phyloP scores from a whole-genome alignment of 1,140 invertebrate genomes.

The Druon quercuslanigerum region DNA sequence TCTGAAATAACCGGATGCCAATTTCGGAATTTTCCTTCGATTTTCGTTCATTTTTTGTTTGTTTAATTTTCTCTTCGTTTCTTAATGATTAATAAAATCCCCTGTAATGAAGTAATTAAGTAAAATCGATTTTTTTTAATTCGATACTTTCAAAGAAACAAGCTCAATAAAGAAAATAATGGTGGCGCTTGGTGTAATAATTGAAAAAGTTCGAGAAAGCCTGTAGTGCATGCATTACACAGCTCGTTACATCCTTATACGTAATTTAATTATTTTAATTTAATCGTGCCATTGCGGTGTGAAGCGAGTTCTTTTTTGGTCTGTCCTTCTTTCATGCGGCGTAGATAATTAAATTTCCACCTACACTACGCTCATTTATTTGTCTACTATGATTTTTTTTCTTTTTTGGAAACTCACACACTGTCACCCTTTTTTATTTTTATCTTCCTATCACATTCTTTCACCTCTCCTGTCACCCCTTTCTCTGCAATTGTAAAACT shows the following conservation, averaged over 20 bases:
- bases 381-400: background rate
- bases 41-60: no score
- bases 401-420: background rate
- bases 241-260: constrained; percentile 32
- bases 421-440: background rate
- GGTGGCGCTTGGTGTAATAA: background rate
- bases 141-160: background rate
- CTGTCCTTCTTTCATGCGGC: background rate
- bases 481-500: constrained; percentile 17
- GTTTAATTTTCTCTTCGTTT: no score
- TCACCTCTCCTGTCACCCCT: background rate
- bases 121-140: no score
- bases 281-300: constrained; percentile 9
- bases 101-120: no score
- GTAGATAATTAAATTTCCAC: constrained; percentile 18
- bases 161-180: background rate
- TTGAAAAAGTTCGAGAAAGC: background rate
- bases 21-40: no score
- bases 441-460: background rate
- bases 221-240: constrained; percentile 14
- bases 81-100: no score
- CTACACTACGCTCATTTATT: background rate
- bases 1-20: no score
- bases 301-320: background rate
- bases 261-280: constrained; percentile 38